phyloP scores from a whole-genome alignment of 2,113 vertebrate genomes.

The Bubalus kerabau region DNA sequence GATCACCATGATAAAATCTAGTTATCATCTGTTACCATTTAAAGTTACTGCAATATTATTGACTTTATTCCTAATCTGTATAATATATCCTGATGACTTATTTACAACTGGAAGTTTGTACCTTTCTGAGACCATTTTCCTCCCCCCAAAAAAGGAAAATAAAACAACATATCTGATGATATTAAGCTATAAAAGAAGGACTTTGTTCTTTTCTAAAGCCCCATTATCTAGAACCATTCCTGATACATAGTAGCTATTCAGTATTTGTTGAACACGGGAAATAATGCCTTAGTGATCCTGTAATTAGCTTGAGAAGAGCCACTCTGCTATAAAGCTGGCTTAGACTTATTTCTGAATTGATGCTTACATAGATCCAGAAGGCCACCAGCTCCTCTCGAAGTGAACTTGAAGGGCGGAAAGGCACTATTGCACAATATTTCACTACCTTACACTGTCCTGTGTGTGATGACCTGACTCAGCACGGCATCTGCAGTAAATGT shows the following conservation, averaged over 20 bases:
- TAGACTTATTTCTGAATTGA: neutral
- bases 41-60: neutral
- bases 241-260: neutral
- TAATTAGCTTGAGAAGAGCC: neutral
- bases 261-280: neutral
- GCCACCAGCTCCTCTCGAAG: constrained; percentile 78
- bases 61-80: neutral
- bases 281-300: neutral
- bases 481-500: constrained; percentile 92
- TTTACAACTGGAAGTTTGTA: neutral
- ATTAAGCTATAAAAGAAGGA: neutral
- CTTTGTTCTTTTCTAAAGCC: neutral
- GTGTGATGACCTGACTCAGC: constrained; percentile 95
- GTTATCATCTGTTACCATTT: neutral
- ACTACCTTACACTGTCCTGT: constrained; percentile 96
- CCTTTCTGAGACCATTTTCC: neutral
- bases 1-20: neutral
- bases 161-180: neutral
- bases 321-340: neutral
- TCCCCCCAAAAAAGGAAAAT: neutral
- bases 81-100: neutral
- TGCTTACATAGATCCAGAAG: constrained; percentile 88
- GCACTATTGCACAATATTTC: constrained; percentile 98
- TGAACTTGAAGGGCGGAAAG: constrained; percentile 87
- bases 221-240: neutral